Evolutionary conservation across 1,140 invertebrate species (phyloP), one percentile per base, ranked within the genome.

Genomic region (Neodiprion pinetum): DNA sequence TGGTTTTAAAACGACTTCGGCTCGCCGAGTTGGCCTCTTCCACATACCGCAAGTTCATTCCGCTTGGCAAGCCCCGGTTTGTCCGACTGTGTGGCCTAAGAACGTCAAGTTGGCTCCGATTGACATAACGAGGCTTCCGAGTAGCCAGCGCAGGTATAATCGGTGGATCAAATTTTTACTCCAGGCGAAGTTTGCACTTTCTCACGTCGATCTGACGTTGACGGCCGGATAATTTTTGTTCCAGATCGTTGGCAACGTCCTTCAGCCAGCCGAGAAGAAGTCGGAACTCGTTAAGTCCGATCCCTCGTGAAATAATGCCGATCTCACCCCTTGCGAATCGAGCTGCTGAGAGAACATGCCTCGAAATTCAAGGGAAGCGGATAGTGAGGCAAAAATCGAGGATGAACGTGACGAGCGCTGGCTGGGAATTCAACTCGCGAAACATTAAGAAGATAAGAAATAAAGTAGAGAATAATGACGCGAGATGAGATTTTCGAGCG

Each of bases 81-180:
- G 77, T 74, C 77, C 81, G 66, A 79, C 82, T 14, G 76, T 83
- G 48, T 85, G 81, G 80, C 81, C 85, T 48, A 87, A 87, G 80
- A 88, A 87, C 76, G 66, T 88, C 9, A 85, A 83, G 71, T 84
- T 88, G 48, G 83, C 86, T 71, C 87, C 87, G 28, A 84, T 88
- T 68, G 84, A 87, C 74, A 78, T 80, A 69, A 80, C 86, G 8
- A 79, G 76, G 79, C 70, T 88, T 75, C 80, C 85, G 53, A 85
- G 78, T 76, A 81, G 77, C 72, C 86, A 82, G 79, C 83, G 84
- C 71, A 83, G 86, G 87, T 87, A 40, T 40, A 40, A 40, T 61
- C 53, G 53, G 53, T 61, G 53, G 28, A 40, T 40, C 2, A 40
- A 40, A 2, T 40, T 40, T 40, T 40, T 4, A 40, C 28, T 40